A percentile compares a stretch with the other conserved stretches of the same genome.
These are phyloP conservation scores for Labrus mixtus DNA, from an alignment of 2,113 vertebrate genomes.

Conservation along the genomic window DNA sequence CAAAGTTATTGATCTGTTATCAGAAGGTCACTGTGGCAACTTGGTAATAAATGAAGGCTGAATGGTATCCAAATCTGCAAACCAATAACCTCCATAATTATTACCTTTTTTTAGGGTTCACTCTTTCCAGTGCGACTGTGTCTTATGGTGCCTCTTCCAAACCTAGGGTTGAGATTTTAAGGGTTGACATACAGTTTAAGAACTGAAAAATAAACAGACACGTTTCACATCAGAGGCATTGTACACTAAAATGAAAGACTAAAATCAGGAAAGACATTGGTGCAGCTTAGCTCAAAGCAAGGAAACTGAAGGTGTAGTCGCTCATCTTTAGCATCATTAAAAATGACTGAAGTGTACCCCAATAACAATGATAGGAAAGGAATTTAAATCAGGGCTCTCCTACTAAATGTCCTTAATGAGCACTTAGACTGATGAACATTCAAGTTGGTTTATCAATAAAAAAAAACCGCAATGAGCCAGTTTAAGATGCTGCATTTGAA, in stretches of 20 bases:
- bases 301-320: background rate
- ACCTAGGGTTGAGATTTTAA: background rate
- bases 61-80: background rate
- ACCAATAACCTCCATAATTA: background rate
- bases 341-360: background rate
- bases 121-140: too few relatives aligned
- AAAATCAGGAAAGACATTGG: background rate
- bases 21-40: too few relatives aligned
- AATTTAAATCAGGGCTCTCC: conserved; percentile 15
- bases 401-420: conserved; percentile 24
- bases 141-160: background rate
- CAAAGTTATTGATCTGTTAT: too few relatives aligned
- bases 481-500: conserved; percentile 36
- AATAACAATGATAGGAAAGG: background rate
- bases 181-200: background rate
- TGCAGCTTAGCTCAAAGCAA: background rate
- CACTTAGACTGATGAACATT: conserved; percentile 35
- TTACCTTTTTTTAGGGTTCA: too few relatives aligned
- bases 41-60: background rate
- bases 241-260: background rate
- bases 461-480: conserved; percentile 5
- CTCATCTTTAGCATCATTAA: conserved; percentile 8
- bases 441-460: conserved; percentile 21
- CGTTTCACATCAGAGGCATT: background rate
- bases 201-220: background rate